phyloP scores from a whole-genome alignment of 2,797 vertebrate species.

The Hylomyscus alleni region DNA sequence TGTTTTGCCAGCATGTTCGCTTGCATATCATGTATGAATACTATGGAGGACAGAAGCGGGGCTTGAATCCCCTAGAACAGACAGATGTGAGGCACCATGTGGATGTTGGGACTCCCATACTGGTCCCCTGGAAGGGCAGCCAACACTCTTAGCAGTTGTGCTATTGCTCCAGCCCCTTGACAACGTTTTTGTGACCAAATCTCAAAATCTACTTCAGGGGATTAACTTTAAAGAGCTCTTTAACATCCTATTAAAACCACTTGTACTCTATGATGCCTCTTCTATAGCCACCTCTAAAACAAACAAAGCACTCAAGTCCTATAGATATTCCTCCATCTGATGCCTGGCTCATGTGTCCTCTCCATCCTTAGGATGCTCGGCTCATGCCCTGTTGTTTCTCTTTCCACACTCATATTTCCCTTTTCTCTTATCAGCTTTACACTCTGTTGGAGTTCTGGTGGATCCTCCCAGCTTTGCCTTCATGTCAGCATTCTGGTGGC shows the following conservation, averaged over 20 bases:
- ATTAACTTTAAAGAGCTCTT: not conserved
- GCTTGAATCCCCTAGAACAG: no score
- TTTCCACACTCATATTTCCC: not conserved
- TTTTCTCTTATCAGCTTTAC: not conserved
- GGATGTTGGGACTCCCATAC: not conserved
- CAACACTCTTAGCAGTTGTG: not conserved
- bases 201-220: not conserved
- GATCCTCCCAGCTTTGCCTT: not conserved
- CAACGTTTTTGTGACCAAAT: not conserved
- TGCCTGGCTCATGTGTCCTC: not conserved
- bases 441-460: no score
- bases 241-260: not conserved
- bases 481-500: not conserved
- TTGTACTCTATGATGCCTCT: not conserved
- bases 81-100: not conserved
- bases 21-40: not conserved
- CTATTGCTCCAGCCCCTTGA: not conserved
- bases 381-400: not conserved
- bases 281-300: not conserved
- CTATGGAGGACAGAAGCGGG: no score
- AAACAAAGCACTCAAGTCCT: not conserved
- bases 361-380: not conserved
- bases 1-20: not conserved
- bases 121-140: not conserved
- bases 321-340: no score